These are phyloP conservation scores for Myrmecophaga tridactyla DNA, from an alignment of 2,113 vertebrate genomes.

Conservation along the genomic window DNA sequence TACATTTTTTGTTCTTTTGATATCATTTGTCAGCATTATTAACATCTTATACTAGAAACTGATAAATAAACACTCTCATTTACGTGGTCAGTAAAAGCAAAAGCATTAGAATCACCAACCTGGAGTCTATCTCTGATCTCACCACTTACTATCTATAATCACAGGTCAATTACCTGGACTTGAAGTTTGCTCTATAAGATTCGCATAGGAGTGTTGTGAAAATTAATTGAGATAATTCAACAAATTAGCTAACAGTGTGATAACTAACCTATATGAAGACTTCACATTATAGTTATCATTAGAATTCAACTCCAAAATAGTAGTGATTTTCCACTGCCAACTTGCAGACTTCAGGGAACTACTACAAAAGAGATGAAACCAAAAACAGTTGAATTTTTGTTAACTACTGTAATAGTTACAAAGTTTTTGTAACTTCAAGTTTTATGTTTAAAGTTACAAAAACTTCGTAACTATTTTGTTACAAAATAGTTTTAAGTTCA, in stretches of 20 bases:
- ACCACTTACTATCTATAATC: neutral
- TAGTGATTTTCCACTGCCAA: constrained; percentile 34
- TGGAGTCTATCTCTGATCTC: neutral
- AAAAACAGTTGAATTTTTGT: neutral
- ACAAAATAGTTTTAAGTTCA: constrained; percentile 37
- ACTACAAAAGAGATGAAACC: neutral
- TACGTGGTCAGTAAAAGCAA: neutral
- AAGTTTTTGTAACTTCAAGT: too few relatives aligned
- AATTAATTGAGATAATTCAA: neutral
- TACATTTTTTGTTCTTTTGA: neutral
- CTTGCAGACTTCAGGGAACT: constrained; percentile 39
- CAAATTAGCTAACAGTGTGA: neutral
- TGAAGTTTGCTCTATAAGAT: neutral
- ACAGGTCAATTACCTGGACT: neutral
- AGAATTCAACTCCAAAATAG: constrained; percentile 34
- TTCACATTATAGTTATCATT: neutral
- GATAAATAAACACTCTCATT: neutral
- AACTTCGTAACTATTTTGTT: too few relatives aligned
- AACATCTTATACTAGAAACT: neutral
- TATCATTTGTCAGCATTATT: neutral
- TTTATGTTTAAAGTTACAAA: too few relatives aligned
- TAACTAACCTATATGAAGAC: neutral
- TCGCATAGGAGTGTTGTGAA: neutral
- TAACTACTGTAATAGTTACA: neutral
- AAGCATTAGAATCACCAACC: neutral